Evolutionary conservation across 2,113 vertebrate species (phyloP), one percentile per base, ranked within the genome.

Genomic region (Eudorcas thomsonii): DNA sequence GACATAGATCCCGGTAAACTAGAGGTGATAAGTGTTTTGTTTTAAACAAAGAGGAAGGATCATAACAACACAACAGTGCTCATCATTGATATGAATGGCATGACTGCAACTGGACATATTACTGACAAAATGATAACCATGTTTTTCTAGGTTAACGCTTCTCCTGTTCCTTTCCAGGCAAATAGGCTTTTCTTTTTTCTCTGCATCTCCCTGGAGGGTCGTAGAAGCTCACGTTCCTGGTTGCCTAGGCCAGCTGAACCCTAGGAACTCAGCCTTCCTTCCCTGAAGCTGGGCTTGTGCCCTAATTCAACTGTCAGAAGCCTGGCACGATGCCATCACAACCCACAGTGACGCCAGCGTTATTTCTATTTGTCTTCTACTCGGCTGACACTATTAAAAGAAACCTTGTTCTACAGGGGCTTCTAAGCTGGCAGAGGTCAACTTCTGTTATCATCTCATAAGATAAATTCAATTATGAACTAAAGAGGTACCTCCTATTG

Each of bases 381-480:
- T 28, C 25, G 39, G 83, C 78, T 88, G 90, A 88, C 23, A 28
- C 14, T 93, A 12, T 28, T 80, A 84, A 95, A 96, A 95, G 88
- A 50, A 93, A 60, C 39, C 82, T 93, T 94, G 86, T 74, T 94
- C 60, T 95, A 23, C 52, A 92, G 88, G 88, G 77, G 60, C 59
- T n/a, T 93, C 25, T 45, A 88, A 88, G 59, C 14, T 57, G 60
- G 81, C 88, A 90, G 0, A 86, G 54, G 94, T 28, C 55, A 97
- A 17, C 8, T 91, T 87, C 81, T 83, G 55, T n/a, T 91, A 50
- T 91, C 55, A 90, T 30, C 88, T 94, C 84, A 43, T 14, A 67
- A 19, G 39, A 92, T n/a, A 74, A 9, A 90, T 39, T 91, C 77
- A 94, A 55, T 64, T 92, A 93, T 83, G 45, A 98, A 43, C 26